Base-by-base conservation (phyloP, 2,888 invertebrate genomes). In the Agrilus biguttatus region DNA sequence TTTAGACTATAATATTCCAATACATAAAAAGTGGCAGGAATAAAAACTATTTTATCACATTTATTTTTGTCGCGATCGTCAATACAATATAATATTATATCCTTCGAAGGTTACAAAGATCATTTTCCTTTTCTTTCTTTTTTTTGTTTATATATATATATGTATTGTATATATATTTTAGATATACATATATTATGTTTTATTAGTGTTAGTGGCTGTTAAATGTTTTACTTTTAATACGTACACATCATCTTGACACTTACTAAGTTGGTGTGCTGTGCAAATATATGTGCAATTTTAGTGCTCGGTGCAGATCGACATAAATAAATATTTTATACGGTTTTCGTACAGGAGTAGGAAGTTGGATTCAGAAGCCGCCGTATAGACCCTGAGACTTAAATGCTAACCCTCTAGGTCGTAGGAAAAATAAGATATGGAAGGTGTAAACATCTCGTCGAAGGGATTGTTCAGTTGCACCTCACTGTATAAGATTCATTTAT, bases 371-470 rank as follows among this genome's bases (percentile, higher is more conserved):
- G 28, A 28, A 28, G 54, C 51, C 54, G 58, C 53, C 54, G 54
- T 53, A 55, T 54, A 58, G 61, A 60, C 60, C 60, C 59, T 60
- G 58, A 56, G 57, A 57, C 51, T 50, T 53, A 57, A 55, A 54
- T 46, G 45, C 47, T 47, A 48, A 44, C 49, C 44, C 49, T 48
- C 39, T 44, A 48, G 45, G 46, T 45, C 49, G 45, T 39, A 41
- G 43, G 45, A 50, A 52, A 45, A 41, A 36, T 44, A 41, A 28
- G 28, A 10, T 28, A 28, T 10, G 2, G 28, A 28, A 28, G 28
- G 28, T 28, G 28, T 28, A 28, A 28, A 28, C 28, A 28, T 28
- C 28, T 28, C 28, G 28, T 28, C 28, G 5, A 23, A 23, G 7
- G 23, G 23, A 23, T 23, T 6, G 23, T 23, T 23, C 23, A 23